Evolutionary conservation across 2,888 invertebrate genomes (phyloP), one percentile per base, ranked within the genome.

Genomic region (Campopleginae sp.): DNA sequence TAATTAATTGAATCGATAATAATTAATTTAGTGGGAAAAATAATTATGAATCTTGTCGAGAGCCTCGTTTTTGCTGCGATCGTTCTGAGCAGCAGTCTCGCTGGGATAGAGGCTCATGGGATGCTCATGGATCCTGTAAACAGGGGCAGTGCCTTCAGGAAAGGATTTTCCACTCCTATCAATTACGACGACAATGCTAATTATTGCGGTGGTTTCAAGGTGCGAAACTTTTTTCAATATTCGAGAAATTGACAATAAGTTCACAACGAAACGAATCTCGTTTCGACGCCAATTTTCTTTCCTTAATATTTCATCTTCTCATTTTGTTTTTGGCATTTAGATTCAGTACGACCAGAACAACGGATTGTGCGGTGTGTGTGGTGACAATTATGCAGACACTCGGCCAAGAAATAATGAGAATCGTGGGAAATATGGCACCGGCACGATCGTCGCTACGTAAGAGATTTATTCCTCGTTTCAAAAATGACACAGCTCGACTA

Each of bases 281-380:
- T 27, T 12, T 4, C 27, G 1, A 58, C 8, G 27, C 0, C 1
- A 14, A 27, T 14, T 58, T 58, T 48, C 14, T 27, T 27, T 14
- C 5, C 6, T 5, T 14, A 27, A 27, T 27, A 5, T 58, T 14
- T 27, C 14, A 54, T 54, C 10, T 33, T n/a, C 10, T 71, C 33
- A 6, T 12, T 31, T 33, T n/a, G n/a, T 23, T 23, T 71, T 14
- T 71, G 5, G 19, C 27, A 27, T 10, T 0, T 6, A 94, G 94
- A 88, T 89, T 42, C 95, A 94, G 91, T 94, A 94, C 91, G 61
- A 89, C 10, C 86, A 88, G 19, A 92, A 94, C 84, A 90, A 89
- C 1, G 95, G 95, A 1, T 93, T 93, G 68, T 96, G 95, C 87
- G 95, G 95, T 0, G 87, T 94, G 0, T 96, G 95, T 87, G 95